Base-by-base conservation (phyloP, 2,888 invertebrate species). In the Drosophila eohydei region DNA sequence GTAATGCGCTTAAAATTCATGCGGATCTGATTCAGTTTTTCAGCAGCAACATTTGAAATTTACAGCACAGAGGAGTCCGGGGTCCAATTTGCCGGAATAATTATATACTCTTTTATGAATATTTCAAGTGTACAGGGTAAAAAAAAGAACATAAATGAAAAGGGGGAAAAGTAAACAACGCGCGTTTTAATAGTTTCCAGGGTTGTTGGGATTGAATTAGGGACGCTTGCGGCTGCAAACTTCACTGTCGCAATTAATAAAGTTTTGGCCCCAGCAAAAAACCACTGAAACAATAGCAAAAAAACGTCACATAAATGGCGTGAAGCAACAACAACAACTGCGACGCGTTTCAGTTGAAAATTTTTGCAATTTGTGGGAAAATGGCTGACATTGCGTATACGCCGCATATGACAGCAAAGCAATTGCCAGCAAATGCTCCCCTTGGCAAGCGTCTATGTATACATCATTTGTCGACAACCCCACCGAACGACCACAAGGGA, bases 161-260 rank as follows among this genome's bases (percentile, higher is more conserved):
- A 26, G 26, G 56, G 36, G 30, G 4, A 68, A 75, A 67, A 66
- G 60, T 54, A 50, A 75, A 58, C 44, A 71, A 21, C 36, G 59
- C 60, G 55, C 63, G 46, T 79, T 82, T 80, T 75, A 79, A 79
- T 82, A 67, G 78, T 64, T 41, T 50, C 9, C 41, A 55, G 71
- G 59, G 55, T 32, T 57, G 55, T 40, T 41, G 50, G 51, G 38
- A 57, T 64, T 44, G 72, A 66, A 65, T 71, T 74, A 58, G 68
- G 58, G 59, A 44, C 36, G 62, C 55, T 52, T 66, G 66, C 28
- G 57, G 65, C 56, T 40, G 41, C 40, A 48, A 84, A 73, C 82
- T 84, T 83, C 76, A 65, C 78, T 78, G 75, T 85, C 83, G 83
- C 86, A 88, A 86, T 88, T 86, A 88, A 83, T 83, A 88, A 86